These are phyloP conservation scores for Asarcornis scutulata DNA, from an alignment of 2,113 vertebrate genomes.

Conservation along the genomic window DNA sequence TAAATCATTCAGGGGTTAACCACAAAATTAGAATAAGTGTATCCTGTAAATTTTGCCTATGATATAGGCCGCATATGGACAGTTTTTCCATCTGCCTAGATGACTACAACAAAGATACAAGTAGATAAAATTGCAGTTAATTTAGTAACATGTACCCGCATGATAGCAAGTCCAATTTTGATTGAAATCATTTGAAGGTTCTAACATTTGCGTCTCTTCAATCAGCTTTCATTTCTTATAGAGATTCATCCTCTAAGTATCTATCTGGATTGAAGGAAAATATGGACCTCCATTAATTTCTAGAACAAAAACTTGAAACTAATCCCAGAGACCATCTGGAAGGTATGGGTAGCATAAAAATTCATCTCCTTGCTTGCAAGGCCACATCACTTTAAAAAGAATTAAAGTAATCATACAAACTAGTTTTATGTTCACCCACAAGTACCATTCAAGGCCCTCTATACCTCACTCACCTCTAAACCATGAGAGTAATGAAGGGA, in stretches of 20 bases:
- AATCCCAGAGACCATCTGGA: constrained; percentile 45
- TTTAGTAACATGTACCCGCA: constrained; percentile 64
- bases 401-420: neutral
- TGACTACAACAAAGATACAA: constrained; percentile 44
- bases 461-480: neutral
- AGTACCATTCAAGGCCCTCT: neutral
- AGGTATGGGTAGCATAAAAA: constrained; percentile 13
- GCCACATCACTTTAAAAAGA: neutral
- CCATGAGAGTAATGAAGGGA: neutral
- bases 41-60: constrained; percentile 9
- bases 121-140: constrained; percentile 57
- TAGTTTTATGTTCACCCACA: neutral
- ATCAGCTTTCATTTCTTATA: constrained; percentile 55
- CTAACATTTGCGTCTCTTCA: constrained; percentile 64
- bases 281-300: constrained; percentile 52
- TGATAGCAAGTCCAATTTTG: constrained; percentile 61
- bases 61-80: constrained; percentile 56
- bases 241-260: constrained; percentile 31
- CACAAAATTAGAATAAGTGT: neutral
- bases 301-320: constrained; percentile 25
- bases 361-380: constrained; percentile 9
- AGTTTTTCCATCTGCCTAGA: constrained; percentile 66
- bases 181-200: constrained; percentile 66
- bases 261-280: constrained; percentile 30
- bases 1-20: constrained; percentile 31